phyloP scores from a whole-genome alignment of 2,888 invertebrate species.

The Laspeyria flexula region DNA sequence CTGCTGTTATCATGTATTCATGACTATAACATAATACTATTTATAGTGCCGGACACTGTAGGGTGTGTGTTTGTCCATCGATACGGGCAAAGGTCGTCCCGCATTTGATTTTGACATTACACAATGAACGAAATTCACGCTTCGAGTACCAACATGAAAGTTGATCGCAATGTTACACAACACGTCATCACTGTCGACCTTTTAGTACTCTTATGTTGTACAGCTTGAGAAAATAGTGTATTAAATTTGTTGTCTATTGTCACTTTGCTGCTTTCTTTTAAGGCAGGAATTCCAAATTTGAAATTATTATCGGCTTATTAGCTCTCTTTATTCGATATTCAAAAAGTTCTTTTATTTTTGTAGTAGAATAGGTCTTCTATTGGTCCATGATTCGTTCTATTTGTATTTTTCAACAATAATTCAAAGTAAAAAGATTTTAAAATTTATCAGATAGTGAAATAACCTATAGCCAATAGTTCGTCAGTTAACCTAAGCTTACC shows the following conservation, averaged over 20 bases:
- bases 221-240: slow-evolving; percentile 30
- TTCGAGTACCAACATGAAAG: slow-evolving; percentile 57
- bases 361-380: no score
- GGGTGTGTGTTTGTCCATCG: slow-evolving; percentile 52
- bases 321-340: no score
- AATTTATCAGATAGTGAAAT: no score
- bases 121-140: slow-evolving; percentile 72
- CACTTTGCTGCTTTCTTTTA: neutral
- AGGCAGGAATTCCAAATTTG: neutral
- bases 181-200: slow-evolving; percentile 56
- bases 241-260: neutral
- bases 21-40: neutral
- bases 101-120: slow-evolving; percentile 56
- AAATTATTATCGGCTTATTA: no score
- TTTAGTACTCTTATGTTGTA: slow-evolving; percentile 50
- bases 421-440: no score
- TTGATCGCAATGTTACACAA: slow-evolving; percentile 66
- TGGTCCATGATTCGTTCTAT: no score
- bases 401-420: no score
- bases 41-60: slow-evolving; percentile 3
- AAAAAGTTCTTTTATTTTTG: no score
- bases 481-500: neutral
- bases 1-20: neutral
- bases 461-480: neutral
- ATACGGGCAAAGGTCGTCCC: slow-evolving; percentile 59